Evolutionary conservation across 2,113 vertebrate species (phyloP), one percentile per base, ranked within the genome.

Genomic region (Pelusios castaneus): DNA sequence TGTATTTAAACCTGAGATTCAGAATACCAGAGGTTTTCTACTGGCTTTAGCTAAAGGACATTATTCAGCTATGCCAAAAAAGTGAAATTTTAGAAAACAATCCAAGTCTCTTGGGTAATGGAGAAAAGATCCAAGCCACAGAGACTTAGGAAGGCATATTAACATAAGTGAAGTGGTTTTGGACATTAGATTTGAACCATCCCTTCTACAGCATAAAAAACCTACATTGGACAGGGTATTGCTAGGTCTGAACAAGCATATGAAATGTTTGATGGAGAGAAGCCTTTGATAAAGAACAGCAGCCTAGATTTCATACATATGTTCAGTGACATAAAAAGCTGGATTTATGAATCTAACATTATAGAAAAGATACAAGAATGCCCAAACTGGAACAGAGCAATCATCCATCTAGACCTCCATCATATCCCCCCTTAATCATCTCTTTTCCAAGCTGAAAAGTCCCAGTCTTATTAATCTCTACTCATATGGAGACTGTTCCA

Each of bases 1-100:
- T 21, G 96, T 96, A 97, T 96, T 96, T 96, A 97, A 95, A 96
- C 76, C 12, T 93, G 95, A 92, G 92, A 88, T 90, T 92, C 86
- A 95, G 80, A 95, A 94, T 85, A 81, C 77, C 94, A 91, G 91
- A 4, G 11, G 29, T 75, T 87, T 92, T 87, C 84, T 86, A 92
- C 27, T 87, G 52, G 89, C 92, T 95, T 95, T 96, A 91, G 96
- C 89, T 90, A 85, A 70, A 89, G 82, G 41, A 96, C 19, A 92
- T 75, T 93, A 77, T 85, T 91, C 43, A 87, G 56, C 95, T 94
- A 85, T 29, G 76, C 8, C 6, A 76, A 86, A 89, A 92, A 54
- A 47, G 3, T 4, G 19, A 79, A 79, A 82, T 55, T 70, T 88
- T 85, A 87, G 80, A 93, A 95, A 95, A 95, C 7, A 58, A 93